Evolutionary conservation across 2,113 vertebrate species (phyloP).

Genomic region (Hemibagrus wyckioides): DNA sequence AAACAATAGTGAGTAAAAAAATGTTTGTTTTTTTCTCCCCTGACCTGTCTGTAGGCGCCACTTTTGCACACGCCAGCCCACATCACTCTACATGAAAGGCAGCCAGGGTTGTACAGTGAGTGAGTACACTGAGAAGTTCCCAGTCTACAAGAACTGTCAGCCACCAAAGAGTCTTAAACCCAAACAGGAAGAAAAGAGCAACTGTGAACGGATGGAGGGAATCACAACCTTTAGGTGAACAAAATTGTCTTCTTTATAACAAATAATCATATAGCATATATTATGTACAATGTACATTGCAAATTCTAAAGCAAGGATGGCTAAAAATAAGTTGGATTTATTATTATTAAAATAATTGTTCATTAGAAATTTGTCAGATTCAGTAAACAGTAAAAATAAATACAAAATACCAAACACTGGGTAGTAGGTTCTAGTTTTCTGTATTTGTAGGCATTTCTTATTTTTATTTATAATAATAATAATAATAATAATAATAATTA

Average conservation of each 20-base stretch:
- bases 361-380: not conserved
- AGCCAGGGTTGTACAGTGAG: conserved; percentile 59
- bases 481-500: not conserved
- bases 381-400: not conserved
- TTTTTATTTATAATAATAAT: not conserved
- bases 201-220: conserved; percentile 74
- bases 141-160: conserved; percentile 64
- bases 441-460: not conserved
- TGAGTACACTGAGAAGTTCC: conserved; percentile 82
- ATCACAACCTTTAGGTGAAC: conserved; percentile 80
- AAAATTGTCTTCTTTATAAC: not conserved
- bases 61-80: conserved; percentile 72
- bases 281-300: not conserved
- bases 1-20: not conserved
- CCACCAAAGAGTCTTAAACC: conserved; percentile 75
- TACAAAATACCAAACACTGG: not conserved
- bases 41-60: conserved; percentile 71
- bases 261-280: not conserved
- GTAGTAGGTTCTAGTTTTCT: not conserved
- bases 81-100: conserved; percentile 70
- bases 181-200: conserved; percentile 58
- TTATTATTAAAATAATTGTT: not conserved
- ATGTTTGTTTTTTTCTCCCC: no score
- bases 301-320: not conserved
- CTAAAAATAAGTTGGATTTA: not conserved